A percentile compares a stretch with the other conserved stretches of the same genome.
These are phyloP conservation scores for Erebia epiphron DNA, from an alignment of 2,888 invertebrate genomes.

Conservation along the genomic window DNA sequence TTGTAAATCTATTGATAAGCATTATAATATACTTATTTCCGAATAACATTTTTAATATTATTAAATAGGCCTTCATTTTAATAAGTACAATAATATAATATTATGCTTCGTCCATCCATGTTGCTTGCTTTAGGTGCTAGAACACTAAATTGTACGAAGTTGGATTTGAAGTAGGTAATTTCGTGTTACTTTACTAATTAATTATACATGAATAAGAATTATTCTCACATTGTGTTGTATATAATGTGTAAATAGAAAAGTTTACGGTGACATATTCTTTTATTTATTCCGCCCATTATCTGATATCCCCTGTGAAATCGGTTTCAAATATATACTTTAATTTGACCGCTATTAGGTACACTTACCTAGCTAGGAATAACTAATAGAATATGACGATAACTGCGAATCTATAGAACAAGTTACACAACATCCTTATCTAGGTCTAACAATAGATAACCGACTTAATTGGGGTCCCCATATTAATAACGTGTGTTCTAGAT, in stretches of 20 bases:
- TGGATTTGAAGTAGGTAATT: constrained; percentile 13
- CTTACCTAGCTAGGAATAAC: no score
- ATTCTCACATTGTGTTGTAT: constrained; percentile 70
- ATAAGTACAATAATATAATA: constrained; percentile 54
- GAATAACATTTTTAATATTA: neutral
- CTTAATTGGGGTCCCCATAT: no score
- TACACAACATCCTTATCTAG: no score
- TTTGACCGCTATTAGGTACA: no score
- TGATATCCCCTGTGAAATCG: neutral
- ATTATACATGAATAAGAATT: constrained; percentile 14
- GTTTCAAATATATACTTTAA: no score
- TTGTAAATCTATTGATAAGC: neutral
- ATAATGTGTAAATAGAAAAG: constrained; percentile 72
- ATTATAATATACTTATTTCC: neutral
- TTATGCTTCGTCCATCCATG: constrained; percentile 61
- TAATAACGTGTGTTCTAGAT: no score
- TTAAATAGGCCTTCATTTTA: neutral
- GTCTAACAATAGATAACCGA: no score
- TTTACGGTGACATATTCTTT: constrained; percentile 29
- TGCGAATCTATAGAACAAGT: no score
- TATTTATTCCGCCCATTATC: constrained; percentile 12
- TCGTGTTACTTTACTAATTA: constrained; percentile 17
- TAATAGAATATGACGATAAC: no score
- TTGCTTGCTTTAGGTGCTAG: constrained; percentile 66
- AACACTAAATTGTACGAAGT: constrained; percentile 28